Percentiles rank a stretch among this genome's conserved stretches.
Conservation (phyloP, 2,888 invertebrate species). For the Lamellibrachia satsuma region DNA sequence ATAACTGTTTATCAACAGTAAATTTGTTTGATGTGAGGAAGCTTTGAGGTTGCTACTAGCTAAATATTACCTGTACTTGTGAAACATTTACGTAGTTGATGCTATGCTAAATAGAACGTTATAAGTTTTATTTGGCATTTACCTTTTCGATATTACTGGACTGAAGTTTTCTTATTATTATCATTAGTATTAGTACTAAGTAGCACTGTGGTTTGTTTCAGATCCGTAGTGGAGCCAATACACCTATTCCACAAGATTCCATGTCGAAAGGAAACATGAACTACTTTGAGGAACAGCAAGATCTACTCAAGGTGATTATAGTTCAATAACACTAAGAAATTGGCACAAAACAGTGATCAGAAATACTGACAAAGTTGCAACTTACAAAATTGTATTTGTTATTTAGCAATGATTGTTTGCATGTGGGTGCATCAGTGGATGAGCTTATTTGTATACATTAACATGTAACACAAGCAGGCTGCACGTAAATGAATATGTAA, state of each 20-base stretch:
- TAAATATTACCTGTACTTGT: not conserved
- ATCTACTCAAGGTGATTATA: slow-evolving; percentile 28
- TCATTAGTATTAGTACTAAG: not conserved
- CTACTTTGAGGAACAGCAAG: slow-evolving; percentile 30
- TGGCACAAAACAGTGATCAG: too few species aligned
- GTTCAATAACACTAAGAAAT: not conserved
- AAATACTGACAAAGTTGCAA: not conserved
- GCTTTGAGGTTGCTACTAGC: not conserved
- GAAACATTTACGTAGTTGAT: too few species aligned
- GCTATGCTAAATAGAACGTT: too few species aligned
- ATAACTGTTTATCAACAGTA: not conserved
- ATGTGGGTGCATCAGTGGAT: not conserved
- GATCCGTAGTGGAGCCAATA: slow-evolving; percentile 21
- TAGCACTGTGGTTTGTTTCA: not conserved
- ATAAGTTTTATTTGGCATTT: too few species aligned
- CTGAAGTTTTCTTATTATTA: too few species aligned
- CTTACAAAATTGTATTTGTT: not conserved
- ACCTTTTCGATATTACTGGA: too few species aligned
- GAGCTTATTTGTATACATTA: not conserved
- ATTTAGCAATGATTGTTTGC: not conserved
- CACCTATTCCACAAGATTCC: not conserved
- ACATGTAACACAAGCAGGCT: not conserved
- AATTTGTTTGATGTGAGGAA: not conserved
- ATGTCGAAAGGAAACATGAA: not conserved
- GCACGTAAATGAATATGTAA: not conserved